Conservation (phyloP, 2,113 vertebrate species). For the Sakesphorus luctuosus region DNA sequence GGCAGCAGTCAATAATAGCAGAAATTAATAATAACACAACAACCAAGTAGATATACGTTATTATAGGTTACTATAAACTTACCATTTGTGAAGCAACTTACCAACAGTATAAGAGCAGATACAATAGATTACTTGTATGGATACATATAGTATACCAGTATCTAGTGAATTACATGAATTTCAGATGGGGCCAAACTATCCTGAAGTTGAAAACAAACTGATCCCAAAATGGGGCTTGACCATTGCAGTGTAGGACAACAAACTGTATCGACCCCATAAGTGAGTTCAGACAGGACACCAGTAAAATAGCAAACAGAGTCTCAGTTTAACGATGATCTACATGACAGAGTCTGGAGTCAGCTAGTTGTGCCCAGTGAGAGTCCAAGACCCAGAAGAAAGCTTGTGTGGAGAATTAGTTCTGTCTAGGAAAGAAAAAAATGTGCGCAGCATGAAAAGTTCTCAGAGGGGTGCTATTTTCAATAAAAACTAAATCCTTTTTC, state of each 20-base stretch:
- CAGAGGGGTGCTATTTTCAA: neutral
- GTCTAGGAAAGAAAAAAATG: neutral
- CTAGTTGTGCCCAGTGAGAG: neutral
- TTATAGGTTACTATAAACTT: neutral
- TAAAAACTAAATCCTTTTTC: neutral
- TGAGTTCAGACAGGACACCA: accelerated
- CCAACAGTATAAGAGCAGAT: neutral
- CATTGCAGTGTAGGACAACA: neutral
- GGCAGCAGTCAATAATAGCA: neutral
- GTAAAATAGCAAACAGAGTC: neutral
- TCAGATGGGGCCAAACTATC: neutral
- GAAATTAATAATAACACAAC: neutral
- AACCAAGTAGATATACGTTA: neutral
- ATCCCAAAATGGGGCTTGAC: neutral
- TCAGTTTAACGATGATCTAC: neutral
- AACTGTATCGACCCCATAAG: neutral
- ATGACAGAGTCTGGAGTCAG: neutral
- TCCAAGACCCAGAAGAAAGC: neutral
- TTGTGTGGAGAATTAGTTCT: neutral
- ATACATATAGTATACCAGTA: accelerated
- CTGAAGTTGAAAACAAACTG: accelerated
- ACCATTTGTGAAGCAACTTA: neutral
- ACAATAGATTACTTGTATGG: neutral
- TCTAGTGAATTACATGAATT: neutral
- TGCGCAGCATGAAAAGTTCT: neutral